Evolutionary conservation across 2,797 vertebrate genomes (phyloP), one percentile per base, ranked within the genome.

Genomic region (Phalloptychus januarius): DNA sequence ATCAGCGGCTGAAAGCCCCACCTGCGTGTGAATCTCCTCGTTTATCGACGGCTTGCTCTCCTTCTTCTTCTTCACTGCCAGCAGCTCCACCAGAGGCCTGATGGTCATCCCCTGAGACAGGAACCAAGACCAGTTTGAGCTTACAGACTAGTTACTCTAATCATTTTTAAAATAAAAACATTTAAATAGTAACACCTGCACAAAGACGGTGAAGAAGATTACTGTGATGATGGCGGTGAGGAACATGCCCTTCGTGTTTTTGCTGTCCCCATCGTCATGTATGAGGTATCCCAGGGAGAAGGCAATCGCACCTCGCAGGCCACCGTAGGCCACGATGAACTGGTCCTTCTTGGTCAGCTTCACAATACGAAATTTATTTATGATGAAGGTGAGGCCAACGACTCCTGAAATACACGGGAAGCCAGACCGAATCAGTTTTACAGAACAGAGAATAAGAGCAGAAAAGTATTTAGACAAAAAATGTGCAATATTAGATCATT

Each of bases 221-320:
- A 99, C 97, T 0, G 98, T 99, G 95, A 99, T 99, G 95, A 99
- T 98, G 91, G 98, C 97, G 0, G 98, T 99, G 88, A 99, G 97
- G 94, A 99, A 99, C 86, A 93, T 73, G 77, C 83, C 1, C 85
- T 89, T 93, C 93, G 97, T 96, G 56, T 97, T 74, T 48, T 88
- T 79, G 13, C 96, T 74, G 6, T 23, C 48, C 48, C 2, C 7
- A 8, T 50, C 48, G 7, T 50, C 20, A 23, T 80, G 46, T 79
- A 99, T 95, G 72, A 99, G 96, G 93, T 96, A 99, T 0, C 96
- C 96, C 70, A 99, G 94, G 0, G 98, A 99, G 94, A 99, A 99
- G 86, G 98, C 98, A 0, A 99, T 98, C 83, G 98, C 98, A 1
- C 98, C 98, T 42, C 98, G 95, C 86, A 99, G 95, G 90, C 98